Base-by-base conservation (phyloP, 2,113 vertebrate species). In the Nothobranchius kuhntae region DNA sequence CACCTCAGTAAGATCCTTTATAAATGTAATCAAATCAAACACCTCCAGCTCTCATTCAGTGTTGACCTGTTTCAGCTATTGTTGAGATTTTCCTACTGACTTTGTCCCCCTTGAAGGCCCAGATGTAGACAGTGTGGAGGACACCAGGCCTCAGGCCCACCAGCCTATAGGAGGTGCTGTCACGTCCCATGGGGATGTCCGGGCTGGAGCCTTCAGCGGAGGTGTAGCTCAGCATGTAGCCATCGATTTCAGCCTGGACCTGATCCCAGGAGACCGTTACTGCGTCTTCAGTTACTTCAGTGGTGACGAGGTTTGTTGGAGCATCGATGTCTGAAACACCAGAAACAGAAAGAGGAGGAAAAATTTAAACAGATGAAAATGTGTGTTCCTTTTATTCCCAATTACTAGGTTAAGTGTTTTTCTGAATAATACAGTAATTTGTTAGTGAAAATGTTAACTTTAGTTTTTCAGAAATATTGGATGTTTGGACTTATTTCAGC, bases 161-260 rank as follows among this genome's bases (percentile, higher is more conserved):
- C 72, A 95, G 84, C 68, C 67, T 77, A 3, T 93, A 76, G 9
- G 70, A 87, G 12, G 57, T 86, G 26, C 87, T 87, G 9, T 94
- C 92, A 55, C 90, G 91, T 4, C 83, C 89, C 21, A 96, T 82
- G 0, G 87, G 79, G 11, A 93, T 86, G 51, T 95, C 91, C 38
- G 48, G 51, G 56, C 88, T 86, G 58, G 90, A 88, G 55, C 94
- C 94, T 1, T 86, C 91, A 3, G 85, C 74, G 1, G 92, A 92
- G 21, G 86, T 86, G 85, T 95, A 95, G 74, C 82, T 93, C 72
- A 95, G 73, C 80, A 92, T 68, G 61, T 95, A 95, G 56, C 86
- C 93, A 3, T 95, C 93, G 2, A 95, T 86, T 6, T 84, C 65
- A 3, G 93, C 92, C 65, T 87, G 89, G 51, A 93, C 91, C 0